Evolutionary conservation across 2,113 vertebrate species (phyloP), one percentile per base, ranked within the genome.

Genomic region (Hyla sarda): DNA sequence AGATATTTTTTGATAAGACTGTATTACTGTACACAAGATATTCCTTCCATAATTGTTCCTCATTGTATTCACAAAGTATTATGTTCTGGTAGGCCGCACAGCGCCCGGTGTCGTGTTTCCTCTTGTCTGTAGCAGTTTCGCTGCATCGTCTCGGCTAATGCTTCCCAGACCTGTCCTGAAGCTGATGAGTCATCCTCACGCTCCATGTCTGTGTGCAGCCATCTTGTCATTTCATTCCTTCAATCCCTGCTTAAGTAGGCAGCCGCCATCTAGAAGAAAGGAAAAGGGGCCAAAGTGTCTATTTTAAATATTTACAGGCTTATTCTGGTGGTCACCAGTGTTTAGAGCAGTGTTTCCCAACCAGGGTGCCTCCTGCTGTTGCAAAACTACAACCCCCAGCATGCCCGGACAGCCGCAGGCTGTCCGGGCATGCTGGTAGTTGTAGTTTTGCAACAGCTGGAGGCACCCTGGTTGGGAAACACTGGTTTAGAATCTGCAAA

Each of bases 121-220:
- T 58, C 76, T 12, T 3, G 75, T 23, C 48, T 50, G 25, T 19
- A 30, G 72, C 45, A 30, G 45, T 21, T 10, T 4, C 13, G 8
- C 45, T 34, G 74, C 74, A 32, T 10, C 11, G 32, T 37, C 76
- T 79, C 52, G 1, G 72, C 72, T 74, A 74, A 74, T 79, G 50
- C 50, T 23, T 79, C 76, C 52, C 76, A 32, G 76, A 78, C 28
- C 75, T 23, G 48, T 58, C 50, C 30, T 79, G 75, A 54, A 78
- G 75, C 75, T 78, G 76, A 58, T 79, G 76, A 79, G 76, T 79
- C 76, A 79, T 79, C 76, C 76, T 79, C 76, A 56, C 50, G 17
- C 75, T 56, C 75, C 75, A 21, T 9, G 75, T 78, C 30, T 37
- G 65, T 78, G 76, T n/a, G 52, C 76, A 58, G 76, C 76, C 76